phyloP scores from a whole-genome alignment of 2,797 vertebrate species.

The Hippocampus kuda region DNA sequence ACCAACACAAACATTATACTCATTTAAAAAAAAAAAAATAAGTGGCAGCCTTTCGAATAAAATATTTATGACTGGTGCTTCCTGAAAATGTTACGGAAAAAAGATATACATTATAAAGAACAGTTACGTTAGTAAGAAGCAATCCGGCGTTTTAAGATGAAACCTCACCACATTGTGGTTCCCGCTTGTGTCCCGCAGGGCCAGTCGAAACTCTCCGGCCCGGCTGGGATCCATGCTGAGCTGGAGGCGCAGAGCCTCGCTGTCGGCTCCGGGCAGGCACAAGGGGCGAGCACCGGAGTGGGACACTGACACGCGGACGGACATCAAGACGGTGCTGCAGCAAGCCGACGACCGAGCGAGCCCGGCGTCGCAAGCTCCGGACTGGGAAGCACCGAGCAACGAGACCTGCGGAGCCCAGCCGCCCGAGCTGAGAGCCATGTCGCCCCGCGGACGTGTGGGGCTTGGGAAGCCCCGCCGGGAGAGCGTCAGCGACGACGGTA shows the following conservation, averaged over 20 bases:
- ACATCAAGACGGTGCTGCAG: slow-evolving; percentile 72
- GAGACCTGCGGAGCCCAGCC: slow-evolving; percentile 58
- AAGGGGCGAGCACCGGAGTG: slow-evolving; percentile 63
- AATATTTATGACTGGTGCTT: too few relatives aligned
- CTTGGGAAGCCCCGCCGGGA: slow-evolving; percentile 14
- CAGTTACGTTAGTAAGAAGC: too few relatives aligned
- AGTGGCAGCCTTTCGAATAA: too few relatives aligned
- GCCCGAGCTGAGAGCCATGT: slow-evolving; percentile 60
- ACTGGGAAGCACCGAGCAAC: slow-evolving; percentile 48
- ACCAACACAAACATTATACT: too few relatives aligned
- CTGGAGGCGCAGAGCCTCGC: slow-evolving; percentile 73
- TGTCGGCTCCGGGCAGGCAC: slow-evolving; percentile 55
- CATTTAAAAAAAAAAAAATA: too few relatives aligned
- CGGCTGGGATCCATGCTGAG: slow-evolving; percentile 75
- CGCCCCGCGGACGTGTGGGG: slow-evolving; percentile 22
- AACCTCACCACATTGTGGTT: slow-evolving; percentile 64
- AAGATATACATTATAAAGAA: too few relatives aligned
- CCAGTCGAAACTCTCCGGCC: slow-evolving; percentile 75
- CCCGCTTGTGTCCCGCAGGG: slow-evolving; percentile 63
- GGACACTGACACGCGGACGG: slow-evolving; percentile 75
- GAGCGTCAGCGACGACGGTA: slow-evolving; percentile 19
- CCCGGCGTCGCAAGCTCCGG: slow-evolving; percentile 36
- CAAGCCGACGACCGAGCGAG: slow-evolving; percentile 35
- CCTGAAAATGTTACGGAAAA: too few relatives aligned
- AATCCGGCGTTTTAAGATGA: neutral